These are phyloP conservation scores for Platorchestia sp. DNA, from an alignment of 1,140 invertebrate species.

Conservation along the genomic window DNA sequence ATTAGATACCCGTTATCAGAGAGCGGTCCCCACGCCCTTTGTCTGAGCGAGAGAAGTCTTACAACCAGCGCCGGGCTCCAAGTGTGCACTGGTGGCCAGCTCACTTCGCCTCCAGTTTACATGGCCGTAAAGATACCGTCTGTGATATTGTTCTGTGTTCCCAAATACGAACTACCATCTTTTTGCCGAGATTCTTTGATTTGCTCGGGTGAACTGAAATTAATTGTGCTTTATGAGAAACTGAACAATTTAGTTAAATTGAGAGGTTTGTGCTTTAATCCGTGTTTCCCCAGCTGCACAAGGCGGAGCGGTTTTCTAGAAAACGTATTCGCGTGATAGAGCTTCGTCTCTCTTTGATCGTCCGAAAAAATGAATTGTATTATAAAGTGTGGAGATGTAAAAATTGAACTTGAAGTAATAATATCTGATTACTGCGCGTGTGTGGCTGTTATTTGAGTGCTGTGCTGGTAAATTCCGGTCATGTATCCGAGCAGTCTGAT, in stretches of 20 bases:
- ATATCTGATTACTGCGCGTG: no score
- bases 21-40: not conserved
- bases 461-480: no score
- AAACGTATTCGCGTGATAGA: not conserved
- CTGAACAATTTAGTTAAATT: not conserved
- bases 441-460: no score
- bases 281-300: not conserved
- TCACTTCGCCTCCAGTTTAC: not conserved
- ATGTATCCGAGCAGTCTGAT: not conserved
- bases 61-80: not conserved
- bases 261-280: not conserved
- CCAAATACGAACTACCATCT: not conserved
- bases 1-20: constrained; percentile 8
- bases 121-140: not conserved
- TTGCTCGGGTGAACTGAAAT: not conserved
- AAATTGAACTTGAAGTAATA: no score
- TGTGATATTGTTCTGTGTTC: not conserved
- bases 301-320: not conserved
- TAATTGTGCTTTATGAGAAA: not conserved
- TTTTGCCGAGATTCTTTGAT: not conserved
- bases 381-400: no score
- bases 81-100: not conserved
- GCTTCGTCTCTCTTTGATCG: not conserved
- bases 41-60: not conserved
- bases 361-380: no score